Conservation (phyloP, 2,113 vertebrate species). For the Chlamydotis undulata region DNA sequence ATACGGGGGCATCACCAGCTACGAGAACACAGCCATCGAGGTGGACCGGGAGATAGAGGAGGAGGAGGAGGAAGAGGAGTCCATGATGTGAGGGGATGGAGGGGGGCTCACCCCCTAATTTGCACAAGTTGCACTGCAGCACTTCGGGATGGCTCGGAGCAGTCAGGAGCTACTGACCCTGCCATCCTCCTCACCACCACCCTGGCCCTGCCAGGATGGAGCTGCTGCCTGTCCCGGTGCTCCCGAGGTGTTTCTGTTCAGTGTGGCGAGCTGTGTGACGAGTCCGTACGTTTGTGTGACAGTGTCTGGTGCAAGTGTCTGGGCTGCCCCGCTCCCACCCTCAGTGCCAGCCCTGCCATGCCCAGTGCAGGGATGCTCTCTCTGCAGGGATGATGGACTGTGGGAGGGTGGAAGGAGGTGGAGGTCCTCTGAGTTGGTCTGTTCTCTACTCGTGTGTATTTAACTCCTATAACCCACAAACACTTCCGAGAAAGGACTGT, state of each 20-base stretch:
- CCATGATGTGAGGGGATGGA: conserved; percentile 74
- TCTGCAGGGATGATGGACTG: not conserved
- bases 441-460: not conserved
- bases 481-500: not conserved
- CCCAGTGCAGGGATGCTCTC: not conserved
- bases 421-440: not conserved
- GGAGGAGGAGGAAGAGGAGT: conserved; percentile 77
- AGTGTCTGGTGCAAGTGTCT: not conserved
- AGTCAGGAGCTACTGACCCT: not conserved
- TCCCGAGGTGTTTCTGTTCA: not conserved
- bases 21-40: conserved; percentile 81
- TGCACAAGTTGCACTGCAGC: conserved; percentile 30
- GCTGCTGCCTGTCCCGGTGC: not conserved
- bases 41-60: conserved; percentile 79
- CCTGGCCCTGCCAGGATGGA: not conserved
- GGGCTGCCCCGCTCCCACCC: not conserved
- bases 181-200: not conserved
- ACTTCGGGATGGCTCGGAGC: not conserved
- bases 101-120: not conserved
- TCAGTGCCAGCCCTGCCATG: not conserved
- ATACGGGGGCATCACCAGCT: conserved; percentile 83
- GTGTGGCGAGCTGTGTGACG: conserved; percentile 13
- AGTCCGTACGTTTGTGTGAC: not conserved
- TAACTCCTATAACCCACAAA: not conserved
- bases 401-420: not conserved